Evolutionary conservation across 1,140 invertebrate genomes (phyloP).

Genomic region (Drosophila aff.): DNA sequence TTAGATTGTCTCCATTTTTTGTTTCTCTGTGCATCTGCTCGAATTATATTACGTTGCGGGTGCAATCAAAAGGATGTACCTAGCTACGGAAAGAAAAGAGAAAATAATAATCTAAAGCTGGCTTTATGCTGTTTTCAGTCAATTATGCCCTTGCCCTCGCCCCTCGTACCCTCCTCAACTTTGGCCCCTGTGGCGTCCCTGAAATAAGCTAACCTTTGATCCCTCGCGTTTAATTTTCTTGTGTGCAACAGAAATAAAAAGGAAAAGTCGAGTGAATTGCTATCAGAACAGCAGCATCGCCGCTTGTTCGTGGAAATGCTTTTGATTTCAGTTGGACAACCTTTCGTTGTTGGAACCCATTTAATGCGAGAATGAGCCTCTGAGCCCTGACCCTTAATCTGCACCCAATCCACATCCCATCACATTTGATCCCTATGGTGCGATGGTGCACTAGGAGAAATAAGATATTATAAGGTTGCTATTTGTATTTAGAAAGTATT

Average conservation of each 20-base stretch:
- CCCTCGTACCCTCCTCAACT: conserved; percentile 2
- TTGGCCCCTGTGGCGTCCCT: conserved; percentile 5
- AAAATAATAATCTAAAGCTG: conserved; percentile 35
- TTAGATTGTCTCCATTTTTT: conserved; percentile 18
- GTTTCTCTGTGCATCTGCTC: conserved; percentile 27
- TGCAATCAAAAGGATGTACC: conserved; percentile 40
- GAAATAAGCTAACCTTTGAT: conserved; percentile 59
- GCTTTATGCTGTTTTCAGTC: conserved; percentile 70
- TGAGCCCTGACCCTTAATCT: conserved; percentile 38
- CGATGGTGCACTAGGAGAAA: conserved; percentile 1
- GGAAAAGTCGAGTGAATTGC: conserved; percentile 39
- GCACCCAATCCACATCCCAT: conserved; percentile 2
- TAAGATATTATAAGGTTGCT: neutral
- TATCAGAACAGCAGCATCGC: conserved; percentile 36
- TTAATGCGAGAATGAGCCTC: conserved; percentile 58
- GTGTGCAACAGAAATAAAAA: conserved; percentile 23
- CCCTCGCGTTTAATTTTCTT: conserved; percentile 68
- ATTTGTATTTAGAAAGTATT: neutral
- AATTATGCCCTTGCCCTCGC: conserved; percentile 59
- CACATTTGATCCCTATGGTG: neutral
- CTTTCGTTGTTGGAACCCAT: conserved; percentile 55
- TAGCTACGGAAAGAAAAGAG: conserved; percentile 6
- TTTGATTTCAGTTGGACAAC: conserved; percentile 60
- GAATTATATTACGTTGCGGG: conserved; percentile 48
- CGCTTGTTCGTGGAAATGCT: conserved; percentile 40